Base-by-base conservation (phyloP, 2,113 vertebrate species). In the Panurus biarmicus region DNA sequence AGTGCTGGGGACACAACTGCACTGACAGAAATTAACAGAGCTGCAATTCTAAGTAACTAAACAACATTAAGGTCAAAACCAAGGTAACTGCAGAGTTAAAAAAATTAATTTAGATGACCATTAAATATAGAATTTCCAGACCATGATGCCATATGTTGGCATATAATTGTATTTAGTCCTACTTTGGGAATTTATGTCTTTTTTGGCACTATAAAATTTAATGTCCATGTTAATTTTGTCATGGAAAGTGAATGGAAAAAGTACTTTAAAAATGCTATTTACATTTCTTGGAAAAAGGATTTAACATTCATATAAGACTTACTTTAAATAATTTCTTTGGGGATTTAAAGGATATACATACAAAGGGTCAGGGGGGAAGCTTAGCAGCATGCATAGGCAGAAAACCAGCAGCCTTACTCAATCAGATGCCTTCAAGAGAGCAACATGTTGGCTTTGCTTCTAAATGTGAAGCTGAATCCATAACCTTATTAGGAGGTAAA, bases 401-500 rank as follows among this genome's bases (percentile, higher is more conserved):
- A 77, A 92, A 84, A 74, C 12, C 29, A 86, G 28, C 48, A 90
- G 14, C 20, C 44, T 84, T 86, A 33, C 58, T 92, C 75, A 90
- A 42, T 62, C 58, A 56, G 50, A 76, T 86, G 50, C 50, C 42
- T 87, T 85, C 5, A 4, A 79, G 45, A 77, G 29, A 88, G 10
- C 14, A 86, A 56, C 19, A 57, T 11, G 6, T 16, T 83, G 13
- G 12, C 38, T 86, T 88, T 5, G 1, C 26, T 80, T 83, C 44
- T 83, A 88, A 69, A 88, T 64, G 31, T 21, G 26, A 80, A 86
- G 47, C 29, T 8, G 8, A 90, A 74, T 78, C 62, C 36, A 53
- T 67, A 86, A 84, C 72, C 73, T 71, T 96, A 81, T 92, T 90
- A 90, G 69, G 72, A 80, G 44, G 14, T 67, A 88, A 90, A 54